Evolutionary conservation across 2,888 invertebrate species (phyloP).

Genomic region (Lypha dubia): DNA sequence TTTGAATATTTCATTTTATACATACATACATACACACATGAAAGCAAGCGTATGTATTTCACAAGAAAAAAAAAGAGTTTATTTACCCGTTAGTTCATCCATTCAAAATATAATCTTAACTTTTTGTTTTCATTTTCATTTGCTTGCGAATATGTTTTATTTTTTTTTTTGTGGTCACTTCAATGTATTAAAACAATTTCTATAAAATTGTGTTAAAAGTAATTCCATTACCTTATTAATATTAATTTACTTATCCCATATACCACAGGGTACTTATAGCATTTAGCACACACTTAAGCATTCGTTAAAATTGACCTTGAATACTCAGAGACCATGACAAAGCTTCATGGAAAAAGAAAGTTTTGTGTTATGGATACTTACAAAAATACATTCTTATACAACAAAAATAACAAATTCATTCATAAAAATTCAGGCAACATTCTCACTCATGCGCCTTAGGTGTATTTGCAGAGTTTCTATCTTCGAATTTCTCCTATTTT

Average conservation of each 20-base stretch:
- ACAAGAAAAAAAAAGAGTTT: too few relatives aligned
- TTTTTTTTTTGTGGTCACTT: too few relatives aligned
- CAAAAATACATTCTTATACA: conserved; percentile 4
- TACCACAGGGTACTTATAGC: background rate
- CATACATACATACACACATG: too few relatives aligned
- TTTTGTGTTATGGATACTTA: conserved; percentile 17
- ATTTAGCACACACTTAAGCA: background rate
- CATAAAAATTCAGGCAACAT: conserved; percentile 46
- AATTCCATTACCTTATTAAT: background rate
- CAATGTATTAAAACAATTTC: too few relatives aligned
- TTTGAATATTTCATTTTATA: too few relatives aligned
- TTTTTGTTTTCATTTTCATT: too few relatives aligned
- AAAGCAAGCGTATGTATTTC: too few relatives aligned
- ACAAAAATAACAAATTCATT: conserved; percentile 53
- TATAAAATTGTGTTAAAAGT: too few relatives aligned
- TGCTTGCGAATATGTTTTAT: too few relatives aligned
- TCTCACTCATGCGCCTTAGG: conserved; percentile 50
- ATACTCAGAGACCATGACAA: conserved; percentile 36
- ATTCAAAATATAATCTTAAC: too few relatives aligned
- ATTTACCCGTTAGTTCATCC: too few relatives aligned
- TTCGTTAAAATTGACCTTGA: conserved; percentile 58
- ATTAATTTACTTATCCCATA: background rate
- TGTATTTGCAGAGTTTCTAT: conserved; percentile 46
- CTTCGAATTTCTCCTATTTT: conserved; percentile 55
- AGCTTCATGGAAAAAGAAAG: conserved; percentile 19